These are phyloP conservation scores for Pterocles orientalis DNA, from an alignment of 2,113 vertebrate species.

Conservation along the genomic window DNA sequence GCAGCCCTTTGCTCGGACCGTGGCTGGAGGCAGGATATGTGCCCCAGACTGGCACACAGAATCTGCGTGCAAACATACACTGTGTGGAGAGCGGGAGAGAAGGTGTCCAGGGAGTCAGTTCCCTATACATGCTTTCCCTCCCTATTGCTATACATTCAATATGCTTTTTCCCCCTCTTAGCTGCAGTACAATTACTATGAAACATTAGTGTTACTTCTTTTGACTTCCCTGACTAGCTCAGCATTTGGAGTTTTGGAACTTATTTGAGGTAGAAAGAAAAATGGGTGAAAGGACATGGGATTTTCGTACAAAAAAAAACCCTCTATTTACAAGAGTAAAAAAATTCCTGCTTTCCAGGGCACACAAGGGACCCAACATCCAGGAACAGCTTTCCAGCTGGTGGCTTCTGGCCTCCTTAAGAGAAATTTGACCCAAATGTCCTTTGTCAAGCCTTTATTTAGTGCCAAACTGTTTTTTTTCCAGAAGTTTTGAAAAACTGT, in stretches of 20 bases:
- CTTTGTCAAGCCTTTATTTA: background rate
- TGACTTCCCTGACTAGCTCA: background rate
- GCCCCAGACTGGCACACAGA: fast-evolving
- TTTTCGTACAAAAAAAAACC: background rate
- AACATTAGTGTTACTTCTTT: background rate
- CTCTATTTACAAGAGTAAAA: background rate
- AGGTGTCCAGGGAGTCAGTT: background rate
- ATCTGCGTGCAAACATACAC: background rate
- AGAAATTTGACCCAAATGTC: background rate
- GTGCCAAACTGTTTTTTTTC: background rate
- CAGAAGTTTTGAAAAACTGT: background rate
- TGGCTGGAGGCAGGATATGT: background rate
- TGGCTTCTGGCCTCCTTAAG: background rate
- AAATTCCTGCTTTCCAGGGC: background rate
- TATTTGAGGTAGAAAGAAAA: background rate
- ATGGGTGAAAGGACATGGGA: background rate
- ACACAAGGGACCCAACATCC: background rate
- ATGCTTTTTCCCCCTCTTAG: fast-evolving
- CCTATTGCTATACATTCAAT: no score
- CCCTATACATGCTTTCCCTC: background rate
- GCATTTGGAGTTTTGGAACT: background rate
- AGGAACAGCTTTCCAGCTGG: background rate
- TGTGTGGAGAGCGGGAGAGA: fast-evolving
- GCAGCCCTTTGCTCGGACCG: background rate
- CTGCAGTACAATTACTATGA: background rate